A percentile compares a stretch with the other conserved stretches of the same genome.
Evolutionary conservation across 2,888 invertebrate species (phyloP).

Genomic region (Nomada fucata): DNA sequence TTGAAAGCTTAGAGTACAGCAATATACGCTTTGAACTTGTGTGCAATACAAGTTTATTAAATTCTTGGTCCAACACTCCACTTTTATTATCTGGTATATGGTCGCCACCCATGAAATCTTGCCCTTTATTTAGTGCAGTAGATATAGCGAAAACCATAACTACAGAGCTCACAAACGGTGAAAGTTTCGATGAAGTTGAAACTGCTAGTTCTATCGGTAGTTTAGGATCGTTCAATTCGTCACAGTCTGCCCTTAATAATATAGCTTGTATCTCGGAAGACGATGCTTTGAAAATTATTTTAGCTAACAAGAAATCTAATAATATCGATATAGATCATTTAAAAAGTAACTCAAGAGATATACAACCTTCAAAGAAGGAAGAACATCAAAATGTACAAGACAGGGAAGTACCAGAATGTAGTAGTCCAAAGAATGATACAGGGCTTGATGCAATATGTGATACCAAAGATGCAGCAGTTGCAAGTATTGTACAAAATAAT

Average conservation of each 20-base stretch:
- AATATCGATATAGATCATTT: neutral
- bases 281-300: conserved; percentile 89
- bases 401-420: conserved; percentile 17
- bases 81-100: conserved; percentile 93
- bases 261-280: conserved; percentile 86
- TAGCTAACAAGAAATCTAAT: conserved; percentile 76
- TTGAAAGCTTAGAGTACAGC: conserved; percentile 89
- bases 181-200: conserved; percentile 78
- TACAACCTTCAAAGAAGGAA: conserved; percentile 18
- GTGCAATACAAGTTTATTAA: conserved; percentile 91
- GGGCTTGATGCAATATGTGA: conserved; percentile 57
- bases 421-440: conserved; percentile 37
- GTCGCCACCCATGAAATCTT: conserved; percentile 91
- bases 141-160: conserved; percentile 90
- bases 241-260: conserved; percentile 78
- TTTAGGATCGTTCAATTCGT: conserved; percentile 80
- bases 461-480: conserved; percentile 47
- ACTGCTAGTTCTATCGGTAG: conserved; percentile 82
- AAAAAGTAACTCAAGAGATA: conserved; percentile 2
- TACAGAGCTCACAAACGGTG: conserved; percentile 78
- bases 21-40: conserved; percentile 82
- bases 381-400: conserved; percentile 11
- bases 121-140: conserved; percentile 90
- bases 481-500: conserved; percentile 39
- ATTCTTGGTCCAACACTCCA: conserved; percentile 94